Evolutionary conservation across 92 coral and sea anemone genomes (phyloP), one percentile per base, ranked within the genome.

Genomic region (Parazoanthus atlanticus): DNA sequence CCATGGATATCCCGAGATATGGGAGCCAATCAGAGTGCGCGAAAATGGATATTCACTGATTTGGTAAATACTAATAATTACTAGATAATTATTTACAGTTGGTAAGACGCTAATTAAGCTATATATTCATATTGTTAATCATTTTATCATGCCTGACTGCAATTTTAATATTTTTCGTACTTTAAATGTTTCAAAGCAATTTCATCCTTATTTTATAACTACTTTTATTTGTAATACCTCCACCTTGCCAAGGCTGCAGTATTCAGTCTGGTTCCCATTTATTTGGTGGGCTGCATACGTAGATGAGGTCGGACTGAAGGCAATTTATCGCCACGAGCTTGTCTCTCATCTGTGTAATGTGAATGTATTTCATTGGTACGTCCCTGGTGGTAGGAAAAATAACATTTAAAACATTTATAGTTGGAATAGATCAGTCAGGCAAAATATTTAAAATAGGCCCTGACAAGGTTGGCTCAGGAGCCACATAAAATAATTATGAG

Each of bases 271-370:
- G 30, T 31, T 67, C 32, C 73, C 78, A 31, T 73, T 33, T 32
- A 32, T 78, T 78, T 78, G 82, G 56, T 16, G 65, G 81, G 12
- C 81, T 77, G 29, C 46, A 77, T n/a, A 16, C 32, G 3, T 74
- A 33, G 2, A 74, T 32, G 16, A 74, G 21, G 16, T 36, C 46
- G 4, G 23, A 74, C 78, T 74, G 78, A 36, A 74, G 25, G 23
- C 25, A 76, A 58, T 41, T 76, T 23, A 76, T 76, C 8, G 81
- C 81, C 81, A 76, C 61, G 13, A n/a, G 81, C 81, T 46, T 78
- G 31, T 78, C 81, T 26, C 33, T n/a, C 32, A 78, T 78, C 7
- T 78, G 34, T 78, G 81, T 43, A 40, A 78, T 23, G 32, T 78
- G 17, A 23, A 78, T 78, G 32, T 78, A 40, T 5, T 78, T 78